Evolutionary conservation across 1,140 invertebrate genomes (phyloP), one percentile per base, ranked within the genome.

Genomic region (Dermatophagoides farinae): DNA sequence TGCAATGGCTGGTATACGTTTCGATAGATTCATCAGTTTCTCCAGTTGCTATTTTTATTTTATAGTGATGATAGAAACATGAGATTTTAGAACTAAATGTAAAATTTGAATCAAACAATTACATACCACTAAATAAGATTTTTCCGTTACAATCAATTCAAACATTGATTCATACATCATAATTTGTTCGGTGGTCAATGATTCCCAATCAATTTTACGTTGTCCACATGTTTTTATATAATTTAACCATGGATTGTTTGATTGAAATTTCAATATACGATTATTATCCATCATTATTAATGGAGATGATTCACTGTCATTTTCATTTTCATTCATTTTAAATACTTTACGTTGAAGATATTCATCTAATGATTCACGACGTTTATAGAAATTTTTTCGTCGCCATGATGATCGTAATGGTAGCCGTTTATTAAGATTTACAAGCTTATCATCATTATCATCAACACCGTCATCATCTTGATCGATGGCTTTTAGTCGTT

Each of bases 141-240:
- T 55, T 44, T 55, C 53, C 14, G 53, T 55, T 12, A 55, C 14
- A 55, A 55, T 55, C 14, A 55, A n/a, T 25, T 55, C 53, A 55
- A 55, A 55, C 16, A 55, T 38, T 18, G 53, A 55, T 25, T 55
- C 53, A 25, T n/a, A 55, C 41, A 55, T 18, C 16, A 25, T 38
- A 14, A 55, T n/a, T 14, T 55, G 14, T 12, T 11, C n/a, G 4
- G 1, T 12, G 6, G 14, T 23, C 11, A 55, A 23, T 18, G 14
- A 14, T 25, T 39, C 5, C 31, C 31, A 31, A 8, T 2, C 8
- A 39, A 55, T 39, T 23, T 55, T 55, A 5, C 31, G 10, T 41
- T 25, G 14, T 12, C 25, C 10, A 11, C 14, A 55, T n/a, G 14
- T 55, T 39, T 39, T 14, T 5, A 55, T 23, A 44, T 55, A 55